Base-by-base conservation (phyloP, 1,140 invertebrate species). In the Drosophila auraria region DNA sequence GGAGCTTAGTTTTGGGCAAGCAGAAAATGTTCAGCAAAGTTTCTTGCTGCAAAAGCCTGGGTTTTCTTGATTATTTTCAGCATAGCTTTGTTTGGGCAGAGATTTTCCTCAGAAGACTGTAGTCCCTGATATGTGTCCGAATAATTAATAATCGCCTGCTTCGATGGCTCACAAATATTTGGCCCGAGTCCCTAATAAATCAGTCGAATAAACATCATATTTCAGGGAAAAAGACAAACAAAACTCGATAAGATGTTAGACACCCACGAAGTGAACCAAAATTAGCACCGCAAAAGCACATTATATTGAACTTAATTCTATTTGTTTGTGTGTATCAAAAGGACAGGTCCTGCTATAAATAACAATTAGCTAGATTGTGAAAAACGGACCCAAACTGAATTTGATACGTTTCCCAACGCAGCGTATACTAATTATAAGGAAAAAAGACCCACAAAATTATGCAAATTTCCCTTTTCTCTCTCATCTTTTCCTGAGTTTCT, bases 321-420 rank as follows among this genome's bases (percentile, higher is more conserved):
- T 90, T 84, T 70, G 71, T 51, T 64, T 69, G 27, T 45, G 25
- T 49, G 69, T 58, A 36, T 54, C 56, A 66, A 89, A 75, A 38
- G 59, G 57, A 61, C 50, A 59, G 69, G 77, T 57, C 78, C 49
- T 64, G 82, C 71, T 80, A 86, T 90, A 89, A 86, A 89, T 89
- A 86, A 86, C 82, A 89, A 89, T 89, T 89, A 90, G 86, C 82
- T 77, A 82, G 79, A 86, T 80, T 82, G 86, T 90, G 54, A 90
- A 86, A 89, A 89, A 89, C 80, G 72, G 60, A 45, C 66, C 63
- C 58, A 64, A 65, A 72, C 65, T 49, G 45, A 69, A 62, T 49
- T 54, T 36, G 49, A 68, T 70, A 60, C 61, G 40, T 59, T 71
- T 56, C 66, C 36, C 68, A 71, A 30, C 7, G 36, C 38, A 23